These are phyloP conservation scores for Phyllostomus hastatus DNA, from an alignment of 2,113 vertebrate genomes.

Conservation along the genomic window DNA sequence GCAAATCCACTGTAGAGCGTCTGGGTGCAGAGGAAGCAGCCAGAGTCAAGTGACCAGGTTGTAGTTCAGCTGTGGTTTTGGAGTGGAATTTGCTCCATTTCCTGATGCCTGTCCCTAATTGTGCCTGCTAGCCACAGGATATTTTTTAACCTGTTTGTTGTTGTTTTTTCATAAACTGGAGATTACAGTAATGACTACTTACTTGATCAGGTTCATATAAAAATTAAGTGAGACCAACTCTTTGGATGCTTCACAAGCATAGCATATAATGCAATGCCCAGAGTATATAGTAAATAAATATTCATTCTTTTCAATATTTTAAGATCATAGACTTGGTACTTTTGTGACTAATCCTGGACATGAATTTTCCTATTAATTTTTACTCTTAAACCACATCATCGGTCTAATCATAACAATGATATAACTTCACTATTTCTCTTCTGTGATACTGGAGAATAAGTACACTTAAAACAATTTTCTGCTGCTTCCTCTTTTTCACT, in stretches of 20 bases:
- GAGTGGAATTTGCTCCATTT: background rate
- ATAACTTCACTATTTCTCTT: background rate
- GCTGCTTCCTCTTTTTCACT: background rate
- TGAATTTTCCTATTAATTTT: background rate
- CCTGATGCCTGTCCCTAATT: background rate
- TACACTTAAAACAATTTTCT: background rate
- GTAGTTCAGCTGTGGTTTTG: background rate
- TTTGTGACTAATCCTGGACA: background rate
- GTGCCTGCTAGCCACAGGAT: background rate
- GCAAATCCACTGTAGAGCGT: fast-evolving
- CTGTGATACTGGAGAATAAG: background rate
- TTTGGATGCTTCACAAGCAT: background rate
- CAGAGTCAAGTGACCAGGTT: background rate
- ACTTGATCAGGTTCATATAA: background rate
- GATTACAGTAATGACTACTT: background rate
- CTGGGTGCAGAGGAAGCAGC: background rate
- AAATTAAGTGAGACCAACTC: background rate
- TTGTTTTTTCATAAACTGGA: background rate
- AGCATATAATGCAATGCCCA: background rate
- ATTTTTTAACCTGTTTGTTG: background rate
- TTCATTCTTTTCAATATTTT: background rate
- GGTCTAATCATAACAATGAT: background rate
- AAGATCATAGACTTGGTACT: background rate
- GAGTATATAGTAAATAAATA: background rate
- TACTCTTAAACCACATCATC: background rate